Evolutionary conservation across 2,797 vertebrate genomes (phyloP).

Genomic region (Crenichthys baileyi): DNA sequence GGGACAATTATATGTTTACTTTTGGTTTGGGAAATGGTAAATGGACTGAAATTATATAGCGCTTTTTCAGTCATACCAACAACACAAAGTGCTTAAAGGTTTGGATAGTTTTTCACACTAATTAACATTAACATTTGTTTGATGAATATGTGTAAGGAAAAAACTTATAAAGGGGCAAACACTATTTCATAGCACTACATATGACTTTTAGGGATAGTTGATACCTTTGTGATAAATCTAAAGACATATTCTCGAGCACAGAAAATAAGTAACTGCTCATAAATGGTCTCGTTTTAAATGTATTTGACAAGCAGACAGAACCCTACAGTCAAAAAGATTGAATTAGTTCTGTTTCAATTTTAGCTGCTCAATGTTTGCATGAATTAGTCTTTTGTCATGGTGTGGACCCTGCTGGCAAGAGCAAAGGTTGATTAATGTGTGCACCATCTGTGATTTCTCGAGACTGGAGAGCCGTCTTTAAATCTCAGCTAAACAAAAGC

Average conservation of each 20-base stretch:
- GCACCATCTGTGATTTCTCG: constrained; percentile 48
- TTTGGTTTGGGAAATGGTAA: not conserved
- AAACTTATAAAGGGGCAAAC: not conserved
- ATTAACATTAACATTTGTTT: too few relatives aligned
- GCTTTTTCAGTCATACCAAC: too few relatives aligned
- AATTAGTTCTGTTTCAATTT: not conserved
- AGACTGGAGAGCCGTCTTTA: constrained; percentile 32
- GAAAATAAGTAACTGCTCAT: not conserved
- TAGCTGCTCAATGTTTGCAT: constrained; percentile 24
- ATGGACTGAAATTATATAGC: too few relatives aligned
- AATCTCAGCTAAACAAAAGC: constrained; percentile 29
- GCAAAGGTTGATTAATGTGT: constrained; percentile 56
- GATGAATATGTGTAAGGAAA: too few relatives aligned
- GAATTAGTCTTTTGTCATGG: constrained; percentile 30
- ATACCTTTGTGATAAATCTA: not conserved
- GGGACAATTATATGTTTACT: not conserved
- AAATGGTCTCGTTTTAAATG: not conserved
- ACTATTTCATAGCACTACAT: not conserved
- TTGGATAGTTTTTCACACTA: not conserved
- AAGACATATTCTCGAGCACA: not conserved
- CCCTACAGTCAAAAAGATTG: not conserved
- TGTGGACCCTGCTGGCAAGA: constrained; percentile 40
- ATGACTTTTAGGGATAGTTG: not conserved
- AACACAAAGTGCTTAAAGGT: too few relatives aligned
- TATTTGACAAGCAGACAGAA: not conserved